These are phyloP conservation scores for Scytalopus superciliaris DNA, from an alignment of 2,113 vertebrate genomes.

Conservation along the genomic window DNA sequence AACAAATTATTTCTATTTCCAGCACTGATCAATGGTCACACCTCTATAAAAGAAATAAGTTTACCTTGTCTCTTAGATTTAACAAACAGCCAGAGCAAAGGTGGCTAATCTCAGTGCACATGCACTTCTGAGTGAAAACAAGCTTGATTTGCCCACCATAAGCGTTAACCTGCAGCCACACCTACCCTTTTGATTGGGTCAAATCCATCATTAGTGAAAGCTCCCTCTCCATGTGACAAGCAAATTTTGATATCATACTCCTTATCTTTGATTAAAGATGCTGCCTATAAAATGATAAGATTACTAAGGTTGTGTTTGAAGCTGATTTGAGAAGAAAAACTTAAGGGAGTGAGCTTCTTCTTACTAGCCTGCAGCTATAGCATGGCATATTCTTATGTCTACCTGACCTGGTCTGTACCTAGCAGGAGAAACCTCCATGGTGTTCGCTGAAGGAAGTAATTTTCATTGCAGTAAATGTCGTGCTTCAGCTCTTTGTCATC, in stretches of 20 bases:
- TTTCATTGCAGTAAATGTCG: neutral
- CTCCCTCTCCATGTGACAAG: neutral
- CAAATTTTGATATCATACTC: neutral
- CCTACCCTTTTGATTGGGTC: neutral
- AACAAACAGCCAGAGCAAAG: neutral
- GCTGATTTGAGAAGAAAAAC: slow-evolving; percentile 7
- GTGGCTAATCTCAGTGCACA: neutral
- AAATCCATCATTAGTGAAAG: neutral
- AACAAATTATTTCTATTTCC: neutral
- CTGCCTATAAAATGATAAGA: neutral
- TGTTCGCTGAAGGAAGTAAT: neutral
- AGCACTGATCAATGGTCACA: neutral
- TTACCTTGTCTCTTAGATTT: neutral
- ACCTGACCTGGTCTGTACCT: neutral
- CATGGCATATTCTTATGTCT: neutral
- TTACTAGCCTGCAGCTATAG: neutral
- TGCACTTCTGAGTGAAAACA: neutral
- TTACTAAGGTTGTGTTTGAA: neutral
- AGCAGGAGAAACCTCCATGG: neutral
- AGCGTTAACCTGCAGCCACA: neutral
- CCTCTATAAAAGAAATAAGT: neutral
- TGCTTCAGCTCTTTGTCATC: slow-evolving; percentile 4
- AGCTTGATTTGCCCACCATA: neutral
- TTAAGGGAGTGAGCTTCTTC: neutral
- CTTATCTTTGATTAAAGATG: slow-evolving; percentile 1